Percentiles rank a stretch among this genome's conserved stretches.
phyloP scores from a whole-genome alignment of 2,113 vertebrate genomes.

The Pomatorhinus ruficollis region DNA sequence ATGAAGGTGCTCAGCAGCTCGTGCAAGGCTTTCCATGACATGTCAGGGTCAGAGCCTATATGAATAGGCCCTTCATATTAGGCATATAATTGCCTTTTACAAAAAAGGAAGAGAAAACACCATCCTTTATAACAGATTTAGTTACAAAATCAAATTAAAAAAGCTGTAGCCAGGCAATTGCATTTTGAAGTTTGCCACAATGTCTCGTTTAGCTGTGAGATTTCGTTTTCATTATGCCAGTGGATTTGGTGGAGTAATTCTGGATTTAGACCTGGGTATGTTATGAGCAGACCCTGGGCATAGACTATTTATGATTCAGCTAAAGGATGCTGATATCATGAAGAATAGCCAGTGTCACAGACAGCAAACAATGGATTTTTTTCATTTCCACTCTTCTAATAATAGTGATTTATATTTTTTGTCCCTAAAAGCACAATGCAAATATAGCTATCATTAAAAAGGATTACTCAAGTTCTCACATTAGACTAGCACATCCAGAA shows the following conservation, averaged over 20 bases:
- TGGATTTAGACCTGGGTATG: background rate
- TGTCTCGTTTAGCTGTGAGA: background rate
- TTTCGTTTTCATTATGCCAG: background rate
- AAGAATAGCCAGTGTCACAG: background rate
- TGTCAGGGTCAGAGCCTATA: background rate
- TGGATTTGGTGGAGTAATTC: background rate
- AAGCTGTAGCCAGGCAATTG: background rate
- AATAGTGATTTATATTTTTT: background rate
- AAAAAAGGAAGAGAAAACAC: background rate
- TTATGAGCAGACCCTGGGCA: background rate
- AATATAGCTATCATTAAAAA: background rate
- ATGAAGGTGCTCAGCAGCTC: background rate
- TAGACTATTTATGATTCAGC: background rate
- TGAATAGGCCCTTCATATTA: background rate
- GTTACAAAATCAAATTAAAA: background rate
- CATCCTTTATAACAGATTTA: background rate
- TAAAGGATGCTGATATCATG: background rate
- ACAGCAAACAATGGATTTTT: background rate
- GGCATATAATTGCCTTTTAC: background rate
- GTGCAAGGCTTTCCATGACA: rapidly evolving
- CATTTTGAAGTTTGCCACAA: background rate
- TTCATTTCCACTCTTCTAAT: background rate
- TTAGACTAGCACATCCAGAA: background rate
- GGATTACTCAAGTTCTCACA: background rate
- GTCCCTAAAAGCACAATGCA: slow-evolving; percentile 1